phyloP scores from a whole-genome alignment of 2,888 invertebrate species.

The Microdon myrmicae region DNA sequence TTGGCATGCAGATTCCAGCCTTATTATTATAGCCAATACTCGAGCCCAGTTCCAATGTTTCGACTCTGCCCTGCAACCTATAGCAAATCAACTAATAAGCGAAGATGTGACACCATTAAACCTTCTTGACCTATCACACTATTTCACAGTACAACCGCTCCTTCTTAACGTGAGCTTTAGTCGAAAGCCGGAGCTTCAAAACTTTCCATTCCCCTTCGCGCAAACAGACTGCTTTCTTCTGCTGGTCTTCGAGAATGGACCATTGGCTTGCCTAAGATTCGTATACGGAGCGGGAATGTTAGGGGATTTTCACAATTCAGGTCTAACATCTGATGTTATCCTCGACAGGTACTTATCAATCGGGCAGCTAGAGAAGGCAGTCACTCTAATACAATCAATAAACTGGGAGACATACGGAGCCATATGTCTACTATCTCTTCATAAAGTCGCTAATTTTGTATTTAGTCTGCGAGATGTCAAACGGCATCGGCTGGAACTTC shows the following conservation, averaged over 20 bases:
- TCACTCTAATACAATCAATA: slow-evolving; percentile 73
- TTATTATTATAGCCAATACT: slow-evolving; percentile 76
- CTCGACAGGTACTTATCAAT: slow-evolving; percentile 74
- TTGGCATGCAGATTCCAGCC: slow-evolving; percentile 78
- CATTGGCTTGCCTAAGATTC: slow-evolving; percentile 70
- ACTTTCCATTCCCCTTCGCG: slow-evolving; percentile 62
- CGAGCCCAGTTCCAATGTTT: slow-evolving; percentile 80
- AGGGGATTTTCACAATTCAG: slow-evolving; percentile 67
- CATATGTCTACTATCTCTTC: slow-evolving; percentile 79
- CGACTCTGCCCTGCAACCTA: slow-evolving; percentile 76
- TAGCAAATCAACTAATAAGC: slow-evolving; percentile 74
- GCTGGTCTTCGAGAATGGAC: slow-evolving; percentile 73
- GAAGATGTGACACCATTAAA: slow-evolving; percentile 74
- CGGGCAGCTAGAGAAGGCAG: slow-evolving; percentile 75
- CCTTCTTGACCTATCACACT: slow-evolving; percentile 73
- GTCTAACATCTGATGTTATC: slow-evolving; percentile 72
- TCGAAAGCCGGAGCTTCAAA: slow-evolving; percentile 68
- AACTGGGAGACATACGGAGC: slow-evolving; percentile 85
- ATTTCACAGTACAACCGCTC: slow-evolving; percentile 69
- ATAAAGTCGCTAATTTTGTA: slow-evolving; percentile 76
- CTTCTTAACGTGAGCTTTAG: slow-evolving; percentile 72
- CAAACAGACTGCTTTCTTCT: slow-evolving; percentile 70
- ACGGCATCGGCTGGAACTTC: slow-evolving; percentile 67
- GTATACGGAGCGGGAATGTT: slow-evolving; percentile 68
- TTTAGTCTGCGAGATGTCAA: slow-evolving; percentile 63